Base-by-base conservation (phyloP, 2,113 vertebrate species). In the Anguilla japonica region DNA sequence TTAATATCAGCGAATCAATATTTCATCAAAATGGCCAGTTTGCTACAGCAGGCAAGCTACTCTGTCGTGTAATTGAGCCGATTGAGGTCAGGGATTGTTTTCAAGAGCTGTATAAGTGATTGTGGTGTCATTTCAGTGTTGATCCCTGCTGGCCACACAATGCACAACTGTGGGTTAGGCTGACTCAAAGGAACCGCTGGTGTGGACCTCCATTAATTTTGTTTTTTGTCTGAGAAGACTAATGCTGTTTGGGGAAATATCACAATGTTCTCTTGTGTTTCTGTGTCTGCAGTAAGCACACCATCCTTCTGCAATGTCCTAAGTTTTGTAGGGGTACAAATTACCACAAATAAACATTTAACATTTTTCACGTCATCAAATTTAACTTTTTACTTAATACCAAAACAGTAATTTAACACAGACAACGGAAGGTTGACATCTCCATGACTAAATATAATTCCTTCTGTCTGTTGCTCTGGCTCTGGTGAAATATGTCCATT, bases 1-100 rank as follows among this genome's bases (percentile, higher is more conserved):
- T 84, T 87, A 75, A 89, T 87, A 87, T 88, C 87, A 82, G 87
- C 50, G 83, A 91, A 89, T 90, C 84, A 88, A 87, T 88, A 91
- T 86, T 88, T 91, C 86, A 90, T 88, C 75, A 86, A 87, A 87
- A 41, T 71, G 71, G 57, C 87, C 87, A 80, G 79, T 91, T 67
- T 86, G 83, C 81, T 20, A 67, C 39, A 22, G 81, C 43, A 53
- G 41, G 43, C 81, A 46, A 11, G 86, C 53, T 41, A 71, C 43
- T 82, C 39, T 81, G 81, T 83, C 60, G 80, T 84, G 87, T 89
- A 85, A 85, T 79, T 85, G 84, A 85, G 84, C 84, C 46, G 43
- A 39, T 40, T 79, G 85, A 81, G 85, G 78, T 81, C 20, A 26
- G 79, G 50, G 56, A 86, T 82, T 82, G 79, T 82, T 80, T 82